These are phyloP conservation scores for Tethea ocularis DNA, from an alignment of 2,888 invertebrate genomes.

Conservation along the genomic window DNA sequence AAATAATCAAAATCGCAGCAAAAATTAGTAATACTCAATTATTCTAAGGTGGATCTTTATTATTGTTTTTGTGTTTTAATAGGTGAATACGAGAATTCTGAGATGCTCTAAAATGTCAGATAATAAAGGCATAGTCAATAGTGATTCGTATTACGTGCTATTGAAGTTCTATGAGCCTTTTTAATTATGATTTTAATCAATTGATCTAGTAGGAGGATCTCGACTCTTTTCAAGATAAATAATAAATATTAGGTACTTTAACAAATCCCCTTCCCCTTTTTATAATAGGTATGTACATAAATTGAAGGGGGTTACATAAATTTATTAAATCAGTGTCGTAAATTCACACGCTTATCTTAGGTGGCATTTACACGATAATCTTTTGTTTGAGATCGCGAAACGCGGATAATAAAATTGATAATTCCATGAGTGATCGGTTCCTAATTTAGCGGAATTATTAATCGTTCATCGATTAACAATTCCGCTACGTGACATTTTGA, in stretches of 20 bases:
- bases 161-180: no score
- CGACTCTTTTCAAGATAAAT: not conserved
- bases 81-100: constrained; percentile 9
- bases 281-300: not conserved
- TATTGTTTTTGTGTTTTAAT: constrained; percentile 7
- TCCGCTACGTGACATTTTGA: not conserved
- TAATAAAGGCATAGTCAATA: no score
- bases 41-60: not conserved
- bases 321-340: constrained; percentile 23
- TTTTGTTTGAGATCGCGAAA: constrained; percentile 20
- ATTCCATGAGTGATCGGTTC: constrained; percentile 18
- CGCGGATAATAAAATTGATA: constrained; percentile 12
- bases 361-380: constrained; percentile 15
- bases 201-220: no score
- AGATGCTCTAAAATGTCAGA: not conserved
- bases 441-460: not conserved
- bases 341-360: constrained; percentile 22
- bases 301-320: constrained; percentile 6
- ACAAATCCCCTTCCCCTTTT: constrained; percentile 47
- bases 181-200: no score
- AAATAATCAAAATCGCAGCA: not conserved
- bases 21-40: not conserved
- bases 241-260: not conserved
- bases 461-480: not conserved
- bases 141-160: no score